phyloP scores from a whole-genome alignment of 64 coral and sea anemone species.

The Catalaphyllia jardinei region DNA sequence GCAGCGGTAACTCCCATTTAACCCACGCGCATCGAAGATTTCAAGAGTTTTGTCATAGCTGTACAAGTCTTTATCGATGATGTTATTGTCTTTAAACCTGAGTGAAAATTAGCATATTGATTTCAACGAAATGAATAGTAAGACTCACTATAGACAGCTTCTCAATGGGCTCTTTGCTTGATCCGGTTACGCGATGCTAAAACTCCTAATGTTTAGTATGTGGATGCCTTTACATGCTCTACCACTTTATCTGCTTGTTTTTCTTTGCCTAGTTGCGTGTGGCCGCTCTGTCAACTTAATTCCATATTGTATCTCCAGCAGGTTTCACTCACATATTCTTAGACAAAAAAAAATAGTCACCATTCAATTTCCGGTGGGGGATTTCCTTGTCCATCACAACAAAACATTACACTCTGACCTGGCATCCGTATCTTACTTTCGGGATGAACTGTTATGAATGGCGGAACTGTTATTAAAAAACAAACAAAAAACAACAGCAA shows the following conservation, averaged over 20 bases:
- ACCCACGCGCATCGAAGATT: background rate
- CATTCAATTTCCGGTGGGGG: slow-evolving; percentile 47
- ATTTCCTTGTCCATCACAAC: slow-evolving; percentile 16
- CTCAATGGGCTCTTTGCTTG: no score
- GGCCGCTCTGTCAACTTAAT: no score
- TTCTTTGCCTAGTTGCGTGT: no score
- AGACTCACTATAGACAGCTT: background rate
- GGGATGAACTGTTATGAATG: slow-evolving; percentile 20
- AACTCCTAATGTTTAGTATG: no score
- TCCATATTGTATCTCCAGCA: no score
- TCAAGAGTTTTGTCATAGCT: background rate
- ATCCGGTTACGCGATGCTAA: no score
- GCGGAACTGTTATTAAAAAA: slow-evolving; percentile 1
- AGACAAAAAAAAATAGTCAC: background rate
- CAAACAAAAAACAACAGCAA: background rate
- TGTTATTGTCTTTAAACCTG: slow-evolving; percentile 1
- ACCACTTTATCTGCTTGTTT: no score
- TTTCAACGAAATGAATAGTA: background rate
- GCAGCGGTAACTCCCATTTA: background rate
- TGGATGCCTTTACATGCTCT: no score
- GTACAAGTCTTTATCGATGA: background rate
- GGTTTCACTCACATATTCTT: no score
- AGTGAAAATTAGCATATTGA: background rate
- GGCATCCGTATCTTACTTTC: slow-evolving; percentile 13
- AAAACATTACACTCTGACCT: slow-evolving; percentile 35